These are phyloP conservation scores for Branchinecta lindahli DNA, from an alignment of 1,140 invertebrate species.

Conservation along the genomic window DNA sequence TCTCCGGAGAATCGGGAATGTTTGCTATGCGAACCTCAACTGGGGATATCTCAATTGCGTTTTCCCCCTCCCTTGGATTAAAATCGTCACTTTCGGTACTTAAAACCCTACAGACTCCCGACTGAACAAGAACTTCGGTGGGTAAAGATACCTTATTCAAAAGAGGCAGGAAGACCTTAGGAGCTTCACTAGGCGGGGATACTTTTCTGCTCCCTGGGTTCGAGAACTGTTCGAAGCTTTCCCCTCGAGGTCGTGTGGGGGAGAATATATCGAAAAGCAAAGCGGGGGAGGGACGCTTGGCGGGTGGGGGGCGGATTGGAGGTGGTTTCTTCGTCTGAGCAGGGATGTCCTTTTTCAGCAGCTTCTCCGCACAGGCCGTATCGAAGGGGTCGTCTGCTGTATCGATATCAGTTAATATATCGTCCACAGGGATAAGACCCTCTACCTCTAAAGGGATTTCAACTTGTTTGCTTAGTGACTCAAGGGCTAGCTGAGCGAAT, in stretches of 20 bases:
- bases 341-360: slow-evolving; percentile 27
- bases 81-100: too few species aligned
- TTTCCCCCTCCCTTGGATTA: too few species aligned
- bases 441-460: not conserved
- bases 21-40: too few species aligned
- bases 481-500: slow-evolving; percentile 52
- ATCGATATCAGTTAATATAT: slow-evolving; percentile 3
- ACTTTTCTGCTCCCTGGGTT: not conserved
- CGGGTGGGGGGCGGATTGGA: slow-evolving; percentile 17
- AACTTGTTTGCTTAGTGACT: slow-evolving; percentile 41
- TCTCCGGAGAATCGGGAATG: slow-evolving; percentile 25
- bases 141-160: too few species aligned
- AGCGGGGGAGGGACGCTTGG: slow-evolving; percentile 18
- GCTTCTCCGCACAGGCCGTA: slow-evolving; percentile 60
- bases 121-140: too few species aligned
- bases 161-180: too few species aligned
- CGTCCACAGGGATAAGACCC: slow-evolving; percentile 10
- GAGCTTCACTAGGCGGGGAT: not conserved
- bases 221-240: not conserved
- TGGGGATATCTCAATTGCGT: too few species aligned
- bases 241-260: not conserved
- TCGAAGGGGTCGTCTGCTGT: slow-evolving; percentile 58
- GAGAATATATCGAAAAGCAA: not conserved
- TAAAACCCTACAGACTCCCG: too few species aligned
- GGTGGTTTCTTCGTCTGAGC: slow-evolving; percentile 13